These are phyloP conservation scores for Paradoxurus hermaphroditus DNA, from an alignment of 2,113 vertebrate species.

Conservation along the genomic window DNA sequence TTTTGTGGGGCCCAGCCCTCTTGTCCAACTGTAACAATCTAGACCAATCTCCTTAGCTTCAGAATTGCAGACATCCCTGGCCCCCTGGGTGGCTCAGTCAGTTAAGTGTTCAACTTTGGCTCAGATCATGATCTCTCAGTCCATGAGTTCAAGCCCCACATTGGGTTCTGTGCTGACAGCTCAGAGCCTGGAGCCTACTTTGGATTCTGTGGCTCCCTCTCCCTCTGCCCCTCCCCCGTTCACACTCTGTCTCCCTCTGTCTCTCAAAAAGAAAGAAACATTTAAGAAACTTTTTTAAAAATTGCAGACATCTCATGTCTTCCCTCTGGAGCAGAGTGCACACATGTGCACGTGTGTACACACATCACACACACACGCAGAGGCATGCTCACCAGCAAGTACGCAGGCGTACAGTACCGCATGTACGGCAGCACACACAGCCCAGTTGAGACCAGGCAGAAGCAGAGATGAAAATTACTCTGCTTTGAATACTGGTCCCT, in stretches of 20 bases:
- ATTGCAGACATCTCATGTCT: neutral
- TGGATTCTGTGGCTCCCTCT: too few species aligned
- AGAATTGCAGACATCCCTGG: neutral
- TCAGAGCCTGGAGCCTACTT: too few species aligned
- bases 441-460: neutral
- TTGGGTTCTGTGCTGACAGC: too few species aligned
- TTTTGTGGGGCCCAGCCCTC: neutral
- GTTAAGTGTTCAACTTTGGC: too few species aligned
- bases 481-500: neutral
- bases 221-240: too few species aligned
- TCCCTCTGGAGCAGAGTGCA: neutral
- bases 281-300: too few species aligned
- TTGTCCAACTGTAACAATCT: neutral
- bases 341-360: fast-evolving
- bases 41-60: neutral
- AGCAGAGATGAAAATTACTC: neutral
- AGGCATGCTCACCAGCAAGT: neutral
- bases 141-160: too few species aligned
- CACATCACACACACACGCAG: too few species aligned
- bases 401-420: neutral
- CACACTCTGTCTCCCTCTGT: too few species aligned
- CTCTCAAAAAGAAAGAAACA: too few species aligned
- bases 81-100: too few species aligned
- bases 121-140: too few species aligned
- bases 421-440: neutral